Percentiles rank a stretch among this genome's conserved stretches.
phyloP scores from a whole-genome alignment of 2,888 invertebrate species.

The Clostera curtula region DNA sequence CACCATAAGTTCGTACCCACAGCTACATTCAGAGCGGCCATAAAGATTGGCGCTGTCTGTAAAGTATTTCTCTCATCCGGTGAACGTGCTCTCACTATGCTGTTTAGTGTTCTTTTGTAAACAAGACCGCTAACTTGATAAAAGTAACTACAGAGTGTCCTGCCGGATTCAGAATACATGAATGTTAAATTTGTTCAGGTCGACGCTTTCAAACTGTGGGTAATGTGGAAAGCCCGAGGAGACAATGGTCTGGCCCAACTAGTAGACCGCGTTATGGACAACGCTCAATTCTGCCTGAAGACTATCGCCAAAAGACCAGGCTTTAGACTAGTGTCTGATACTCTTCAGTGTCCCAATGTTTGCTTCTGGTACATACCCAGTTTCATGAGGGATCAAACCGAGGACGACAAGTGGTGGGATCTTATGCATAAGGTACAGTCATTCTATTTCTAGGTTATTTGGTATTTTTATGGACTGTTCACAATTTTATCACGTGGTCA shows the following conservation, averaged over 20 bases:
- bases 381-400: slow-evolving; percentile 55
- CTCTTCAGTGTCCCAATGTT: slow-evolving; percentile 85
- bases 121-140: no score
- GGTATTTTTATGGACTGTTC: no score
- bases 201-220: slow-evolving; percentile 94
- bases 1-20: no score
- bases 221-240: slow-evolving; percentile 91
- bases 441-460: no score
- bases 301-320: slow-evolving; percentile 67
- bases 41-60: no score
- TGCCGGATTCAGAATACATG: no score
- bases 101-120: no score
- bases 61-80: no score
- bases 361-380: slow-evolving; percentile 92
- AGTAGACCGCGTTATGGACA: slow-evolving; percentile 79
- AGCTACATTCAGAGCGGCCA: no score
- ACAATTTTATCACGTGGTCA: no score
- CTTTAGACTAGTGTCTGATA: slow-evolving; percentile 74
- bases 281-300: slow-evolving; percentile 73
- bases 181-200: slow-evolving; percentile 71
- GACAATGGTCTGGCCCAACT: slow-evolving; percentile 73
- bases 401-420: slow-evolving; percentile 68
- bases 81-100: no score
- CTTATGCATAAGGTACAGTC: slow-evolving; percentile 62
- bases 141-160: no score